Evolutionary conservation across 2,113 vertebrate genomes (phyloP), one percentile per base, ranked within the genome.

Genomic region (Ochotona curzoniae): DNA sequence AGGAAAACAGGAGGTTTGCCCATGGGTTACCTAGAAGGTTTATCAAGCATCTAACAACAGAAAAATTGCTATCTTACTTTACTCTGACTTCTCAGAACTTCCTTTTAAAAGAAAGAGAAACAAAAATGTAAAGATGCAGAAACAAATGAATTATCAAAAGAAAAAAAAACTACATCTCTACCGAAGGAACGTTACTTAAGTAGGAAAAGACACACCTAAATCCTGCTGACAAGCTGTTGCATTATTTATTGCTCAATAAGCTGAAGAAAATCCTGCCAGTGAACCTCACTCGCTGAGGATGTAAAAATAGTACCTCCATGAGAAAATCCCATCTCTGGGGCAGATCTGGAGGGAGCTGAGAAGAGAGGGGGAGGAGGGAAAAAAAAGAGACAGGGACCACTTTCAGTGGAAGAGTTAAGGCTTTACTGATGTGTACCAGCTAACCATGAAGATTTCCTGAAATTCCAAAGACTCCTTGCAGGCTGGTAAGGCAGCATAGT

Each of bases 171-270:
- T 38, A 8, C 23, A 75, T 1, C 2, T 35, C 26, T 71, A 78
- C 75, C 90, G 57, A 23, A 9, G 23, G 25, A 88, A n/a, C 51
- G 21, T 18, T 30, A 76, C 2, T 26, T 71, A 69, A 60, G 21
- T 21, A 75, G 75, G 66, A 30, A 67, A 44, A 69, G 32, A 93
- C 20, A 79, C 0, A 71, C 3, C 13, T 49, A 71, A 71, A 26
- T 84, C n/a, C 13, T 69, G 18, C 67, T 32, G 79, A 73, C 67
- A 79, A 69, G 38, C 54, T 21, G 32, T 66, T 26, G 66, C 60
- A 61, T 80, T 51, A 94, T 76, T 96, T 88, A 78, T 95, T 93
- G n/a, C 57, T 60, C 71, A 82, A 3, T 4, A 44, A n/a, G 69
- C 94, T 60, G 7, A 66, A 70, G 13, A 7, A 0, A 91, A 85